A percentile compares a stretch with the other conserved stretches of the same genome.
Conservation (phyloP, 2,797 vertebrate genomes). For the Halcyon leucocephala region DNA sequence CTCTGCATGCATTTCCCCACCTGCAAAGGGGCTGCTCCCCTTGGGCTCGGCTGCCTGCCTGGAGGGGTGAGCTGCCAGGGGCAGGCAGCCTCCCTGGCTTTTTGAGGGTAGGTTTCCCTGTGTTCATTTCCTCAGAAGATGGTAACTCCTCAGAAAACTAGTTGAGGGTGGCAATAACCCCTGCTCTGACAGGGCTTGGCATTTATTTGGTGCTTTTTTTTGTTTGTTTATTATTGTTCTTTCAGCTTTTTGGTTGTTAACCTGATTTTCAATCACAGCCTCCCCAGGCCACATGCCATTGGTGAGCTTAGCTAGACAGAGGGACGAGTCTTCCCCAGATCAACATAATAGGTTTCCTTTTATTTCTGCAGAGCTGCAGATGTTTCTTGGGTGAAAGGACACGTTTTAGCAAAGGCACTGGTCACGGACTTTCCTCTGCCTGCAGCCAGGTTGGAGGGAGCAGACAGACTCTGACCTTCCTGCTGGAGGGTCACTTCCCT, state of each 20-base stretch:
- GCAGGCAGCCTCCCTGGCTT: accelerated
- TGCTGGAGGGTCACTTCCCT: neutral
- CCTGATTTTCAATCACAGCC: neutral
- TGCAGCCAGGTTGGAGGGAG: neutral
- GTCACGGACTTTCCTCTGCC: neutral
- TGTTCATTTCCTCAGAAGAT: neutral
- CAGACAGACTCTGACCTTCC: neutral
- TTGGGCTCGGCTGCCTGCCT: neutral
- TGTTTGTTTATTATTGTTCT: neutral
- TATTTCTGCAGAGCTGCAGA: constrained; percentile 29
- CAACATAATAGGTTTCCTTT: neutral
- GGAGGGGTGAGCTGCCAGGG: neutral
- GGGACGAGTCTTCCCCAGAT: neutral
- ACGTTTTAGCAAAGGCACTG: constrained; percentile 57
- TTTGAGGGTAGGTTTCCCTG: neutral
- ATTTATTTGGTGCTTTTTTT: neutral
- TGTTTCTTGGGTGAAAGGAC: neutral
- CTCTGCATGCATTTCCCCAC: neutral
- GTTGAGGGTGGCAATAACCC: neutral
- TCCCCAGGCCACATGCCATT: neutral
- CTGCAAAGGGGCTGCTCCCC: neutral
- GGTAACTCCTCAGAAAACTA: neutral
- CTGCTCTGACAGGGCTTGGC: neutral
- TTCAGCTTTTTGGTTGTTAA: neutral
- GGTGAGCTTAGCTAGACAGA: neutral